Evolutionary conservation across 2,888 invertebrate genomes (phyloP).

Genomic region (Camponotus fellah): DNA sequence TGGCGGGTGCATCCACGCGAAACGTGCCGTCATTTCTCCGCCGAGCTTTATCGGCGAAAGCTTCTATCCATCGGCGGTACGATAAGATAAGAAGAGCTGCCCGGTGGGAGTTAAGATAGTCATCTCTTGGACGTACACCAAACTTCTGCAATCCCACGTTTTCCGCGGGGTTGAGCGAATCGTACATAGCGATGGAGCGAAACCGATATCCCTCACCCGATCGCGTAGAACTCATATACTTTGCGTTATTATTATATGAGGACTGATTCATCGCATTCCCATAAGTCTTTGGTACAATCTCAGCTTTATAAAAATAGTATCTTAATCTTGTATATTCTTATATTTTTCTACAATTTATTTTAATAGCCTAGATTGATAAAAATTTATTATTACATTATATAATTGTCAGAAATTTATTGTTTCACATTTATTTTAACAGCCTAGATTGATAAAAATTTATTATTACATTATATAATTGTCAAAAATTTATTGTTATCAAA

Average conservation of each 20-base stretch:
- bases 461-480: not conserved
- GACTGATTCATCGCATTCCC: not conserved
- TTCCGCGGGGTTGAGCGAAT: constrained; percentile 73
- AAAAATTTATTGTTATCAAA: not conserved
- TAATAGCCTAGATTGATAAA: not conserved
- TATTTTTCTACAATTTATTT: not conserved
- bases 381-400: not conserved
- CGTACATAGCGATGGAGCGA: constrained; percentile 74
- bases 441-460: not conserved
- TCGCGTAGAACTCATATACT: constrained; percentile 14
- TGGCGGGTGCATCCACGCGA: constrained; percentile 78
- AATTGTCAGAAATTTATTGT: not conserved
- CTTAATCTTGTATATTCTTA: not conserved
- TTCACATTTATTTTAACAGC: not conserved
- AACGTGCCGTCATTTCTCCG: constrained; percentile 73
- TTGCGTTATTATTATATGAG: not conserved
- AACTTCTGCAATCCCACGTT: constrained; percentile 64
- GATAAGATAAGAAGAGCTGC: constrained; percentile 78
- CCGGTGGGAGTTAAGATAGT: constrained; percentile 70
- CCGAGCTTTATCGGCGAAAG: constrained; percentile 71
- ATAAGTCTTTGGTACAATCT: not conserved
- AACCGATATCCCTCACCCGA: constrained; percentile 31
- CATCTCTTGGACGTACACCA: constrained; percentile 78
- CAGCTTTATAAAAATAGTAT: not conserved
- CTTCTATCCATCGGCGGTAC: constrained; percentile 80